phyloP scores from a whole-genome alignment of 2,113 vertebrate species.

The Colossoma macropomum region DNA sequence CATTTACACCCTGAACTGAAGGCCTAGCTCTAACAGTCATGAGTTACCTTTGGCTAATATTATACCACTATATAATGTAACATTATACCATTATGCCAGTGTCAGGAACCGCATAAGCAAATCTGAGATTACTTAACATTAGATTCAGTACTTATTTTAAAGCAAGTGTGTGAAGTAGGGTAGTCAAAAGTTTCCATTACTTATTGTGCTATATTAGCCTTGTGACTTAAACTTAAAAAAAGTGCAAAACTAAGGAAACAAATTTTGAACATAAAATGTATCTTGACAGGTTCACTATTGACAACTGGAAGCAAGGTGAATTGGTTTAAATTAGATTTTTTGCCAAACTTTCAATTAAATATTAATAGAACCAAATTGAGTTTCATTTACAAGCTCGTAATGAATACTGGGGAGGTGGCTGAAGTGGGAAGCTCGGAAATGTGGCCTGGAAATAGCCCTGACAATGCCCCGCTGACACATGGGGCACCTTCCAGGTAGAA shows the following conservation, averaged over 20 bases:
- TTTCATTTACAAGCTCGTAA: conserved; percentile 86
- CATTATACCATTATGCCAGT: too few relatives aligned
- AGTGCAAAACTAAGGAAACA: background rate
- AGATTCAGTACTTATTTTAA: too few relatives aligned
- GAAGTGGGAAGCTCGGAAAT: conserved; percentile 67
- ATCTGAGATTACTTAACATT: too few relatives aligned
- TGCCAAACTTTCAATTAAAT: conserved; percentile 60
- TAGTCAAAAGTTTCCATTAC: too few relatives aligned
- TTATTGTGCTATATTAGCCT: too few relatives aligned
- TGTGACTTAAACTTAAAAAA: too few relatives aligned
- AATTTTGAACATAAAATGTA: background rate
- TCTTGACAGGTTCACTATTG: background rate
- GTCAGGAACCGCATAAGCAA: too few relatives aligned
- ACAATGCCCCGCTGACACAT: conserved; percentile 54
- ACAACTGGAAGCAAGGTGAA: background rate
- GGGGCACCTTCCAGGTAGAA: conserved; percentile 65
- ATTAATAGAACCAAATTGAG: conserved; percentile 89
- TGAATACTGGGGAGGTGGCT: conserved; percentile 82
- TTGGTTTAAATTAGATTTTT: background rate
- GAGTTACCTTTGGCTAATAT: too few relatives aligned
- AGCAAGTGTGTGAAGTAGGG: too few relatives aligned
- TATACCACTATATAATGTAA: too few relatives aligned
- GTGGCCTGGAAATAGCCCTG: conserved; percentile 69
- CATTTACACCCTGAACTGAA: too few relatives aligned
- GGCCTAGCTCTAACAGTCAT: too few relatives aligned